Conservation (phyloP, 2,113 vertebrate genomes). For the Dromaius novaehollandiae region DNA sequence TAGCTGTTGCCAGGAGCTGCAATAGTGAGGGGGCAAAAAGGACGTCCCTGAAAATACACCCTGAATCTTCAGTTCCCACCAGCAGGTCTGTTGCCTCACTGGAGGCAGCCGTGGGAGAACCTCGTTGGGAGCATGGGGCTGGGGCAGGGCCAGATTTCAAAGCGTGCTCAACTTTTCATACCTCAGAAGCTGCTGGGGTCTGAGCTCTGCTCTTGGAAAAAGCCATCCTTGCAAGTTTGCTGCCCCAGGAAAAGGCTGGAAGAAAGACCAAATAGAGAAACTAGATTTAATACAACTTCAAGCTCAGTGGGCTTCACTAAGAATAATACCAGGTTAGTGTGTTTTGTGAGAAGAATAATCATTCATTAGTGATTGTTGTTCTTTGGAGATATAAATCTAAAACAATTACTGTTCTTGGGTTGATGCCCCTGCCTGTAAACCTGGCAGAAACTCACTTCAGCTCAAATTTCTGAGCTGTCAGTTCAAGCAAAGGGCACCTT, state of each 20-base stretch:
- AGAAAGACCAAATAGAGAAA: neutral
- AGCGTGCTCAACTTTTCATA: neutral
- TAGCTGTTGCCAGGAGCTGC: neutral
- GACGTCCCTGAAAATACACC: neutral
- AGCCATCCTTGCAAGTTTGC: neutral
- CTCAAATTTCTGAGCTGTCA: slow-evolving; percentile 9
- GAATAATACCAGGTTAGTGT: neutral
- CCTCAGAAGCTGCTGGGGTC: neutral
- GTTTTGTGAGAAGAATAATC: neutral
- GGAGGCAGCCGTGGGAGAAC: fast-evolving
- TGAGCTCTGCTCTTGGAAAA: neutral
- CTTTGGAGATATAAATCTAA: slow-evolving; percentile 5
- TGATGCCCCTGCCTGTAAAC: neutral
- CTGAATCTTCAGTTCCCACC: neutral
- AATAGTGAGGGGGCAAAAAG: neutral
- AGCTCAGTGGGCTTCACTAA: neutral
- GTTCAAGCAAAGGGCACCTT: slow-evolving; percentile 2
- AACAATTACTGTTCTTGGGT: neutral
- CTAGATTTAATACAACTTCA: neutral
- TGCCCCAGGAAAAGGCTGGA: neutral
- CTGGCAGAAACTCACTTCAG: neutral
- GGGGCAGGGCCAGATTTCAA: neutral
- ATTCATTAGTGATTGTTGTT: neutral
- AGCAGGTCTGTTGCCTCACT: neutral
- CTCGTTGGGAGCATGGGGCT: neutral